phyloP scores from a whole-genome alignment of 2,797 vertebrate genomes.

The Coregonus sp. region DNA sequence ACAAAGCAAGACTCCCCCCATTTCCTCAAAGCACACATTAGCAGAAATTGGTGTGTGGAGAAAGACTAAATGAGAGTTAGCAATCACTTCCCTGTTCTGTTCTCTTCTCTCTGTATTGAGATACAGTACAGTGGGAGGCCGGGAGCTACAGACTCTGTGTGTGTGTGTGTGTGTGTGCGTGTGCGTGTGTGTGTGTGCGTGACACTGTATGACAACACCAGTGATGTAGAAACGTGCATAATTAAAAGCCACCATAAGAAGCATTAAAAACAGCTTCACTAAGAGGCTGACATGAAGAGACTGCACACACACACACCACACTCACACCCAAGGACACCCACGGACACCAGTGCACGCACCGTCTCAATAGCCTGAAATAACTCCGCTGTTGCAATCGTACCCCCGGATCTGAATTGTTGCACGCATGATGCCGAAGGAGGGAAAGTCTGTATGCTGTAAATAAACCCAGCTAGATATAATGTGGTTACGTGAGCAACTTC shows the following conservation, averaged over 20 bases:
- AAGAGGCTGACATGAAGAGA: background rate
- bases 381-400: background rate
- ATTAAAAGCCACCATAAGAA: background rate
- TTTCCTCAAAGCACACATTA: constrained; percentile 10
- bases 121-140: no score
- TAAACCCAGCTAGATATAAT: background rate
- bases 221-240: background rate
- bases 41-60: constrained; percentile 2
- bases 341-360: no score
- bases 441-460: constrained; percentile 5
- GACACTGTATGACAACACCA: background rate
- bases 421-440: background rate
- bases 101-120: background rate
- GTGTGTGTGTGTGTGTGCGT: no score
- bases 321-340: background rate
- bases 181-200: background rate
- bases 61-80: background rate
- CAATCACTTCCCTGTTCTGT: background rate
- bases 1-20: constrained; percentile 7
- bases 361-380: constrained; percentile 5
- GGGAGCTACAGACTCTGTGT: background rate
- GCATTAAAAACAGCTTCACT: constrained; percentile 5
- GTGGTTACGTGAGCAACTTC: background rate
- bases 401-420: background rate
- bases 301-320: background rate